These are phyloP conservation scores for Venusia cambrica DNA, from an alignment of 2,888 invertebrate species.

Conservation along the genomic window DNA sequence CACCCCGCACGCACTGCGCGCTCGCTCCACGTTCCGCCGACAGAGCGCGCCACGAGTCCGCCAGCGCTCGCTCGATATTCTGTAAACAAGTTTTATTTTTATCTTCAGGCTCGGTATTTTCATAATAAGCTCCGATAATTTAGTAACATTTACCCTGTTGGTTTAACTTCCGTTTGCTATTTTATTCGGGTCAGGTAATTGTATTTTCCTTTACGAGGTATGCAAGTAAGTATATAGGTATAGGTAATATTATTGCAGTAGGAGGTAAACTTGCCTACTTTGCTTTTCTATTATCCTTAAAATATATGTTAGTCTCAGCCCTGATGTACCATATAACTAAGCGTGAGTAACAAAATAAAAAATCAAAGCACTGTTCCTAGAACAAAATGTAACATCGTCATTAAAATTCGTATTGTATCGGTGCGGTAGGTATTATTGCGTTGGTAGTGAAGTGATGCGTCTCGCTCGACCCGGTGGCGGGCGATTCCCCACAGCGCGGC, in stretches of 20 bases:
- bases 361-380: conserved; percentile 32
- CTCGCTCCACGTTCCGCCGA: conserved; percentile 47
- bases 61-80: conserved; percentile 75
- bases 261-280: too few species aligned
- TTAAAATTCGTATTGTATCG: conserved; percentile 50
- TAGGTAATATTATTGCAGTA: too few species aligned
- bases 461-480: conserved; percentile 54
- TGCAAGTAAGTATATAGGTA: too few species aligned
- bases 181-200: neutral
- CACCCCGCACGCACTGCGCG: conserved; percentile 47
- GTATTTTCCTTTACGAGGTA: too few species aligned
- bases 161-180: neutral
- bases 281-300: too few species aligned
- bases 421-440: conserved; percentile 71
- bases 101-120: conserved; percentile 53
- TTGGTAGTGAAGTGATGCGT: conserved; percentile 60
- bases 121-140: conserved; percentile 26
- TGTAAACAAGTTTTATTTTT: conserved; percentile 77
- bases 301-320: too few species aligned
- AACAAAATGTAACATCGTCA: conserved; percentile 48
- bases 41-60: conserved; percentile 71
- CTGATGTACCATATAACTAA: too few species aligned
- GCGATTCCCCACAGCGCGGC: conserved; percentile 48
- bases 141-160: too few species aligned
- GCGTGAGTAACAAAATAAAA: too few species aligned